A percentile compares a stretch with the other conserved stretches of the same genome.
Evolutionary conservation across 2,113 vertebrate genomes (phyloP).

Genomic region (Mesoclemmys tuberculata): DNA sequence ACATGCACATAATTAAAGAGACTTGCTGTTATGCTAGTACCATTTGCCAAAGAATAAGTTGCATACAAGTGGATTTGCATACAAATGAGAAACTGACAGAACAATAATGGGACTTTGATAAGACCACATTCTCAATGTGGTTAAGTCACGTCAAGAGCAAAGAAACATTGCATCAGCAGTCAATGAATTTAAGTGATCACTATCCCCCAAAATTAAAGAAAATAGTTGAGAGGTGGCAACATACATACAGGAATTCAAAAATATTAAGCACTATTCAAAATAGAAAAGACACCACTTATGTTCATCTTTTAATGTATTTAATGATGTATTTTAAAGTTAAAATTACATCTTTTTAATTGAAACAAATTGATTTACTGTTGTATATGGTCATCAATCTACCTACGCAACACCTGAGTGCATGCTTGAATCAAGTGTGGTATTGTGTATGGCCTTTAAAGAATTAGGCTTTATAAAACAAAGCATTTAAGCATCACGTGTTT

Average conservation of each 20-base stretch:
- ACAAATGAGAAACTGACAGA: slow-evolving; percentile 80
- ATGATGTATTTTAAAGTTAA: not conserved
- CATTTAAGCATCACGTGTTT: not conserved
- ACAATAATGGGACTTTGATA: slow-evolving; percentile 74
- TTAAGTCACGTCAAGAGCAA: slow-evolving; percentile 71
- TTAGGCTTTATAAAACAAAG: not conserved
- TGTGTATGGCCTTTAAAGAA: not conserved
- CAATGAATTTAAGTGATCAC: slow-evolving; percentile 60
- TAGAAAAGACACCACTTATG: not conserved
- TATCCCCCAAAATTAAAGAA: slow-evolving; percentile 5
- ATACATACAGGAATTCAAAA: slow-evolving; percentile 22
- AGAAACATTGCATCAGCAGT: slow-evolving; percentile 61
- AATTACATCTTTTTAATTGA: not conserved
- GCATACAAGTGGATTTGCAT: slow-evolving; percentile 79
- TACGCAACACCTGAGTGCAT: not conserved
- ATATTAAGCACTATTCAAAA: not conserved
- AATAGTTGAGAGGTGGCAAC: no score
- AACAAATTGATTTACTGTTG: slow-evolving; percentile 21
- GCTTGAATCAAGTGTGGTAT: not conserved
- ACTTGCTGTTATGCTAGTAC: slow-evolving; percentile 64
- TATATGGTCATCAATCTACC: not conserved
- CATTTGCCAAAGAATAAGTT: slow-evolving; percentile 77
- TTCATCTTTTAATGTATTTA: slow-evolving; percentile 28
- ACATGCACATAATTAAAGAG: slow-evolving; percentile 72
- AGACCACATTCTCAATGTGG: slow-evolving; percentile 71